Conservation (phyloP, 2,113 vertebrate species). For the Corvus hawaiiensis region DNA sequence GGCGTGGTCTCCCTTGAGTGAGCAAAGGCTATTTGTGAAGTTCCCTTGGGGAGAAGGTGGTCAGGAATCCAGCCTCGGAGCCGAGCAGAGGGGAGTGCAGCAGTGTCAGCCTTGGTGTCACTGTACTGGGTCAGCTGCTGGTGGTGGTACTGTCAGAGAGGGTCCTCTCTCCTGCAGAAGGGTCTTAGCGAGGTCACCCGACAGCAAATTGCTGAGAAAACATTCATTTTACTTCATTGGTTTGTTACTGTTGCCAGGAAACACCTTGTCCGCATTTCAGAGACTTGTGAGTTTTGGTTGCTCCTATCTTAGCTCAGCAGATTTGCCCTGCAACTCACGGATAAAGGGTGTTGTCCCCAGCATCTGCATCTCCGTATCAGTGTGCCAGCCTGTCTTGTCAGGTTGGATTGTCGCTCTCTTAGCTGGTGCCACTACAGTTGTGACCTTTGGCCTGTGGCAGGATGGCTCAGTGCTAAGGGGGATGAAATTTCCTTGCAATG, state of each 20-base stretch:
- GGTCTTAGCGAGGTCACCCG: background rate
- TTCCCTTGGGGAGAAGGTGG: background rate
- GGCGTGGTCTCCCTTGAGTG: background rate
- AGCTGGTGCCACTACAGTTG: background rate
- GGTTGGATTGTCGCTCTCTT: background rate
- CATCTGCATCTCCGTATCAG: accelerated
- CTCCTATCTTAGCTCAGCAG: background rate
- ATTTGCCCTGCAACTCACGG: background rate
- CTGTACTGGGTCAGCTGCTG: background rate
- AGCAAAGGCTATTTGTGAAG: background rate
- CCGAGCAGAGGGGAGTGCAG: background rate
- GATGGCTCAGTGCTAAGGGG: background rate
- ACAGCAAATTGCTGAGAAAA: background rate
- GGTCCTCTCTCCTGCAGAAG: background rate
- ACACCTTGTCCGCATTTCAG: background rate
- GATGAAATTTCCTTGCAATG: background rate
- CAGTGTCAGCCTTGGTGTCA: background rate
- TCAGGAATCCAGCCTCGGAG: background rate
- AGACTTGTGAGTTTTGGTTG: background rate
- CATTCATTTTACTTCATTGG: background rate
- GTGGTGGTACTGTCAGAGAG: background rate
- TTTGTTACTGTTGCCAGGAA: background rate
- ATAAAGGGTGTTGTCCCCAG: background rate
- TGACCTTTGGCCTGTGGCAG: background rate
- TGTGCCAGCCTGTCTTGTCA: background rate